Evolutionary conservation across 2,113 vertebrate species (phyloP), one percentile per base, ranked within the genome.

Genomic region (Otus sunia): DNA sequence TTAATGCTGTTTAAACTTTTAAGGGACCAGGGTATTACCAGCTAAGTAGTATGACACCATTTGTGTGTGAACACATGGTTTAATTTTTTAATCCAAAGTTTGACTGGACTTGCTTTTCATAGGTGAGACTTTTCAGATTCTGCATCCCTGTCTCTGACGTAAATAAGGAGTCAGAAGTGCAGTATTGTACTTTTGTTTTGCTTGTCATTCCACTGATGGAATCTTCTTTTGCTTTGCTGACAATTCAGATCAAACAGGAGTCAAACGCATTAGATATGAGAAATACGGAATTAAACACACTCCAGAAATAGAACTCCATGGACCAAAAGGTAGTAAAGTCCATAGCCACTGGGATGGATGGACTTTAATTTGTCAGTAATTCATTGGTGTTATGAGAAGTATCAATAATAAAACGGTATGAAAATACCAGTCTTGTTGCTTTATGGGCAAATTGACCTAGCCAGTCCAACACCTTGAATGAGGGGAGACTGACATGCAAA

Each of bases 401-500:
- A 67, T 53, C 80, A 87, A 16, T 85, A 94, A 91, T 64, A 87
- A 96, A 89, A 94, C 0, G 0, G 36, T 81, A 92, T 8, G 25
- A 94, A 96, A 96, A 84, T 85, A 82, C 47, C 58, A 50, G 66
- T 66, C 62, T 68, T 62, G 30, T 75, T 89, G 39, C 69, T 94
- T 94, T 89, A 79, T 88, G 84, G 80, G 79, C 86, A 92, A 94
- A 96, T 75, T 2, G 0, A 78, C 92, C 43, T 55, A 86, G 58
- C 69, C 77, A 89, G 83, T 78, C 88, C 92, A 95, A 95, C 92
- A 97, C 95, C 97, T 94, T 95, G 92, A 95, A 72, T 58, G 69
- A 95, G 95, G 94, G 94, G 95, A 92, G 92, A 79, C 89, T 95
- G 92, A 97, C 96, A 97, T 63, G 86, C 53, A 95, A 82, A 95